Evolutionary conservation across 2,888 invertebrate species (phyloP).

Genomic region (Scaptomyza polygonia): DNA sequence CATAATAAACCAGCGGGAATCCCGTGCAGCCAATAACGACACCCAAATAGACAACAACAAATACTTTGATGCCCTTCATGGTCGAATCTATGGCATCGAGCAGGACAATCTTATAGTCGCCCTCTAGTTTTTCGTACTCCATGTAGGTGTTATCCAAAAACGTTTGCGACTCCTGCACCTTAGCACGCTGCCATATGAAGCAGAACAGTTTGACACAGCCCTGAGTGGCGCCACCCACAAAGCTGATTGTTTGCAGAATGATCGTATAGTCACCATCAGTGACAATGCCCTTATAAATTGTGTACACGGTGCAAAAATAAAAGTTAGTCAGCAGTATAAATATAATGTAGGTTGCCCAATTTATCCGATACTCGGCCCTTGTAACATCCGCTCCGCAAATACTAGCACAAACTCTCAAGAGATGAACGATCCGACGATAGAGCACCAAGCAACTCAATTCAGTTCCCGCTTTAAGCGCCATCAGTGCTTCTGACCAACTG

Average conservation of each 20-base stretch:
- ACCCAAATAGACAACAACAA: slow-evolving; percentile 13
- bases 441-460: background rate
- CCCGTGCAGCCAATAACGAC: background rate
- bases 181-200: slow-evolving; percentile 4
- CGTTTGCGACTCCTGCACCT: background rate
- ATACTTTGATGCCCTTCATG: slow-evolving; percentile 23
- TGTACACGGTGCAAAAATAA: slow-evolving; percentile 48
- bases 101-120: slow-evolving; percentile 26
- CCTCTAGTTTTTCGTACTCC: slow-evolving; percentile 35
- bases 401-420: background rate
- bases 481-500: background rate
- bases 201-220: slow-evolving; percentile 11
- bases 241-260: slow-evolving; percentile 40
- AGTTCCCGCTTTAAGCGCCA: background rate
- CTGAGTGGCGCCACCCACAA: slow-evolving; percentile 37
- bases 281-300: slow-evolving; percentile 40
- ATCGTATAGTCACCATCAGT: slow-evolving; percentile 39
- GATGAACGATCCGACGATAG: slow-evolving; percentile 16
- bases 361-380: slow-evolving; percentile 18
- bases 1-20: slow-evolving; percentile 20
- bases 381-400: slow-evolving; percentile 43
- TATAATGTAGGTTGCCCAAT: slow-evolving; percentile 22
- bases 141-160: slow-evolving; percentile 36
- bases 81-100: slow-evolving; percentile 12
- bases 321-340: slow-evolving; percentile 8